Conservation (phyloP, 2,888 invertebrate species). For the Falcaria lacertinaria region DNA sequence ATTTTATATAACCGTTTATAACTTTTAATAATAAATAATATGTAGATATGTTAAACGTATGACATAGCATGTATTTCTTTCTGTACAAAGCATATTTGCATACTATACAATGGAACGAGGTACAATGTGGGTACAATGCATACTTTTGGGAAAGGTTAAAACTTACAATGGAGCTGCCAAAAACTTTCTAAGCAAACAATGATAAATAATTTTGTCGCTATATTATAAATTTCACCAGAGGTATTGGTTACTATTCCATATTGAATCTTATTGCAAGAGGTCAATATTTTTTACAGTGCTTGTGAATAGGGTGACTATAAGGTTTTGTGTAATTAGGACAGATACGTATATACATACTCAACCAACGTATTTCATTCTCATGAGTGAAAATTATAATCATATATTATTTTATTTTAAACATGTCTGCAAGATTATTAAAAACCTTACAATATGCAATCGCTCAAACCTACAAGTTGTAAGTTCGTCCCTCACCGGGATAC, state of each 20-base stretch:
- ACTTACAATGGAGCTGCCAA: neutral
- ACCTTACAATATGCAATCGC: no score
- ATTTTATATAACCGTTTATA: no score
- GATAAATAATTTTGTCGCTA: neutral
- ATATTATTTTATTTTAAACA: no score
- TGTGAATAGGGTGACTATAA: neutral
- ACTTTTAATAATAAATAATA: no score
- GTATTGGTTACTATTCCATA: neutral
- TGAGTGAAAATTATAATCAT: no score
- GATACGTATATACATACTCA: no score
- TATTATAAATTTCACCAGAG: neutral
- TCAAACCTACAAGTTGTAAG: no score
- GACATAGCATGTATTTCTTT: no score
- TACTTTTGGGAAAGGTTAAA: neutral
- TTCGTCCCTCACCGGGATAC: no score
- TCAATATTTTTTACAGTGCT: neutral
- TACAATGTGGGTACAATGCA: neutral
- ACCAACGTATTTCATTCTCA: no score
- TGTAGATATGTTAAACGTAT: no score
- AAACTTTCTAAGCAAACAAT: constrained; percentile 2
- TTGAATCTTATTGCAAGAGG: neutral
- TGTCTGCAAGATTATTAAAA: no score
- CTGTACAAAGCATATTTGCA: neutral
- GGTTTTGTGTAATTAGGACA: neutral
- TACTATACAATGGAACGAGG: neutral